Evolutionary conservation across 1,140 invertebrate genomes (phyloP), one percentile per base, ranked within the genome.

Genomic region (Lanistes nyassanus): DNA sequence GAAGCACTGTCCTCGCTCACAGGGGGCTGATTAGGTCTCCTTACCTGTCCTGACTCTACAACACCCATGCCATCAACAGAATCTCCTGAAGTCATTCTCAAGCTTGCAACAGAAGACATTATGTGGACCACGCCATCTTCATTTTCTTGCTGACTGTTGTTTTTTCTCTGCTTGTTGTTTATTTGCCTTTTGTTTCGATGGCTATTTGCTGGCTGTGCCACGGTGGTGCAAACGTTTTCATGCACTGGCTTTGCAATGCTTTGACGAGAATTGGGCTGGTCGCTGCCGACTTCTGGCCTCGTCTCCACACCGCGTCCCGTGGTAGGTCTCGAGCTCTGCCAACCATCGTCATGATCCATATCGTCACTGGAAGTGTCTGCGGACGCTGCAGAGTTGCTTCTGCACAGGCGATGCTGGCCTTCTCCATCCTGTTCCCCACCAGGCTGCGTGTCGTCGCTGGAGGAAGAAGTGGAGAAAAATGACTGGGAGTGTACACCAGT

Each of bases 201-300:
- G 9, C 19, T 16, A 47, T 6, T 47, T 16, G 19, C 9, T 47
- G 2, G 42, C 42, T 13, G 9, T 47, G 9, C 42, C 9, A 47
- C 42, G 19, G 9, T n/a, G n/a, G n/a, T 47, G 42, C 42, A 47
- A 47, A 47, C 42, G 5, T 60, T 60, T 23, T n/a, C 23, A 37
- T 72, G 55, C 23, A 60, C 70, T 1, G 70, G 70, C 42, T 72
- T 72, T 26, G 70, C 70, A 19, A 72, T 56, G 34, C 70, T 42
- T 4, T 16, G 21, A 29, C 55, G 55, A 11, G 34, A 29, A 29
- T 39, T 39, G 4, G 36, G 34, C 34, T 31, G 70, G 9, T 47
- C 42, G 16, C 42, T 34, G 5, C 19, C 55, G 11, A n/a, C 56
- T 26, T 55, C 29, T 7, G 51, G 36, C 51, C 21, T 19, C 6